Conservation (phyloP, 1,140 invertebrate species). For the Bombus fervidus region DNA sequence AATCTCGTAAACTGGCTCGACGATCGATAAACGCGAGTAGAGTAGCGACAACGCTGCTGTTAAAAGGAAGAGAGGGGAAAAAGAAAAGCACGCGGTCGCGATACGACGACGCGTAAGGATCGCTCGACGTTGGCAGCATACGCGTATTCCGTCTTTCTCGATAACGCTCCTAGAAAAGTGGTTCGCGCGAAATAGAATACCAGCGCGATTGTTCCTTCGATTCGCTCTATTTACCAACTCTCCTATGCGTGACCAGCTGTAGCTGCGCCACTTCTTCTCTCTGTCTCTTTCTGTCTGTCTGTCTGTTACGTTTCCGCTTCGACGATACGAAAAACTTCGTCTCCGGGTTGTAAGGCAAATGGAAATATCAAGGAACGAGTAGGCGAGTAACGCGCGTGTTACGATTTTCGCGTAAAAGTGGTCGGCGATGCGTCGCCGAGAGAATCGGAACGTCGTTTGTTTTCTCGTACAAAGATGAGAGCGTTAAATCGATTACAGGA, state of each 20-base stretch:
- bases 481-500: neutral
- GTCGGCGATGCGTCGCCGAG: neutral
- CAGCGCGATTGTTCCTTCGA: neutral
- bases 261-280: neutral
- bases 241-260: too few species aligned
- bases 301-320: neutral
- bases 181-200: slow-evolving; percentile 51
- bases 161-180: slow-evolving; percentile 28
- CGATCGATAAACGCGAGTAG: neutral
- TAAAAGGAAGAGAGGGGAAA: too few species aligned
- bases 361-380: neutral
- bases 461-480: neutral
- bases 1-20: neutral
- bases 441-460: neutral
- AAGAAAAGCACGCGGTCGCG: too few species aligned
- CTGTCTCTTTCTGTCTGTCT: neutral
- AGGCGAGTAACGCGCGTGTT: neutral
- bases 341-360: neutral
- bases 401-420: neutral
- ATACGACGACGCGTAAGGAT: neutral
- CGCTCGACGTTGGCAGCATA: neutral
- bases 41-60: neutral
- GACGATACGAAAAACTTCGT: neutral
- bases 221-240: neutral
- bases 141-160: slow-evolving; percentile 21